Evolutionary conservation across 2,113 vertebrate species (phyloP).

Genomic region (Ardeotis arabs): DNA sequence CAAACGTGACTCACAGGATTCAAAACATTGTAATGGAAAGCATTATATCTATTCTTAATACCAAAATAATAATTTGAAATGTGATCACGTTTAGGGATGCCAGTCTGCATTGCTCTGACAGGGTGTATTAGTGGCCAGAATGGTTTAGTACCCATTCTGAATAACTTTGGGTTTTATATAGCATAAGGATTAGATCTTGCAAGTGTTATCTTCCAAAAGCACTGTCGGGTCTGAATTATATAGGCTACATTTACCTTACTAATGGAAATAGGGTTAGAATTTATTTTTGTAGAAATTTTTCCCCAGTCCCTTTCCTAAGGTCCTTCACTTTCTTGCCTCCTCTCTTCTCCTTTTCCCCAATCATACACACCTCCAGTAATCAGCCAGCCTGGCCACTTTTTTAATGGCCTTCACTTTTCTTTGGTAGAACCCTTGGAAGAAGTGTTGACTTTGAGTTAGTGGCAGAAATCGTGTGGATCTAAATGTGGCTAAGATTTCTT

Average conservation of each 20-base stretch:
- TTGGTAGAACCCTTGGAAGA: neutral
- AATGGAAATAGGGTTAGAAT: neutral
- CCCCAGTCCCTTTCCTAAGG: neutral
- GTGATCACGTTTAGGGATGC: neutral
- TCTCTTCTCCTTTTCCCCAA: neutral
- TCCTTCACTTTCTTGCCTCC: neutral
- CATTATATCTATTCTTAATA: neutral
- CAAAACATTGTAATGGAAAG: neutral
- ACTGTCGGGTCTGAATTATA: neutral
- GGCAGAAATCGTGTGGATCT: neutral
- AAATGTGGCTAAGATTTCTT: neutral
- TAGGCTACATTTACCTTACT: neutral
- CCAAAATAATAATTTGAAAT: neutral
- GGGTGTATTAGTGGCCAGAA: neutral
- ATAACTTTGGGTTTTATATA: neutral
- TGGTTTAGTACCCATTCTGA: neutral
- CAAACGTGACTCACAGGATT: neutral
- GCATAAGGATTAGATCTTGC: neutral
- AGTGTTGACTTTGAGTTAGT: neutral
- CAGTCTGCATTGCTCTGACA: neutral
- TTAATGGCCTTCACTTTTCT: neutral
- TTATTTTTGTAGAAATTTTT: neutral
- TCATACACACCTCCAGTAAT: no score
- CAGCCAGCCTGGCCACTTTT: neutral
- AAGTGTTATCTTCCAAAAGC: neutral